phyloP scores from a whole-genome alignment of 2,888 invertebrate species.

The Hypsopygia costalis region DNA sequence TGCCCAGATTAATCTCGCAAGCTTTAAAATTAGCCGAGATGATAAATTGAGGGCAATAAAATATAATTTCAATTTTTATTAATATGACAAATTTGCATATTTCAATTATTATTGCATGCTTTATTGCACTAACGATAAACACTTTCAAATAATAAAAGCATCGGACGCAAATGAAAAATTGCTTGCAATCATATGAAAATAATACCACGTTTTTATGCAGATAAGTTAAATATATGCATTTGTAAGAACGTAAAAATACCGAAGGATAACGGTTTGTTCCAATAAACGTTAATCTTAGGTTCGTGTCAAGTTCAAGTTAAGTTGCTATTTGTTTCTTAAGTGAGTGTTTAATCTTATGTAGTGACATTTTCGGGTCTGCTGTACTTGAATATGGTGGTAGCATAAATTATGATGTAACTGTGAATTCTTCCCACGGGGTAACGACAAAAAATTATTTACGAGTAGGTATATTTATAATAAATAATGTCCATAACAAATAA shows the following conservation, averaged over 20 bases:
- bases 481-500: too few relatives aligned
- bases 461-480: too few relatives aligned
- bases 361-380: conserved; percentile 20
- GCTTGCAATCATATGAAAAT: conserved; percentile 15
- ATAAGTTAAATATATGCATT: conserved; percentile 12
- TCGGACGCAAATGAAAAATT: conserved; percentile 15
- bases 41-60: too few relatives aligned
- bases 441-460: too few relatives aligned
- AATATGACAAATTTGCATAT: too few relatives aligned
- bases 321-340: background rate
- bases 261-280: conserved; percentile 19
- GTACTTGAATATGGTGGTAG: background rate
- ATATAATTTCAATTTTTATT: too few relatives aligned
- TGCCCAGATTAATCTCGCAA: too few relatives aligned
- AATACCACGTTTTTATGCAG: conserved; percentile 15
- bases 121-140: conserved; percentile 5
- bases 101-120: background rate
- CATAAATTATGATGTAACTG: background rate
- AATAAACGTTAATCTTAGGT: conserved; percentile 19
- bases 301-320: conserved; percentile 8
- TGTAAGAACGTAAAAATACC: conserved; percentile 15
- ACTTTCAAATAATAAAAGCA: background rate
- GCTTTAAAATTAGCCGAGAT: too few relatives aligned
- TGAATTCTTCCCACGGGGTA: background rate
- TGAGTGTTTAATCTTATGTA: conserved; percentile 33